phyloP scores from a whole-genome alignment of 2,888 invertebrate genomes.

The Drosophila nr. medialis region DNA sequence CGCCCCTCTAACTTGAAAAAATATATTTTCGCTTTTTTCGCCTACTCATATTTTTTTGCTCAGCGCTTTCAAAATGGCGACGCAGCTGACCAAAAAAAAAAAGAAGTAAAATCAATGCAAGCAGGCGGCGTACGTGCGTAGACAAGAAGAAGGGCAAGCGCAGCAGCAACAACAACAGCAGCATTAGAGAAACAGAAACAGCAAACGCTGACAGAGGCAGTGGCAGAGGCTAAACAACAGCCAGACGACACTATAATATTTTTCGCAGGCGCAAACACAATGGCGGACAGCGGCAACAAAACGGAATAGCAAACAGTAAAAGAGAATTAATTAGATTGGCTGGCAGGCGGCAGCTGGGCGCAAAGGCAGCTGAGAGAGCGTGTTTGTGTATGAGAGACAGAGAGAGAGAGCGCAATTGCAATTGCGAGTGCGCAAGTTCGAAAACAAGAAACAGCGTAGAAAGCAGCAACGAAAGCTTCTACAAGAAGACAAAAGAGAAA shows the following conservation, averaged over 20 bases:
- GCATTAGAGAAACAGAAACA: conserved; percentile 37
- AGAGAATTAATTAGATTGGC: conserved; percentile 78
- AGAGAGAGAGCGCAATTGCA: conserved; percentile 21
- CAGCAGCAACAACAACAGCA: conserved; percentile 18
- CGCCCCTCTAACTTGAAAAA: conserved; percentile 34
- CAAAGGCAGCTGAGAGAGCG: conserved; percentile 52
- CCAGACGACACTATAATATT: conserved; percentile 27
- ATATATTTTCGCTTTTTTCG: conserved; percentile 14
- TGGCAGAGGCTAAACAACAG: conserved; percentile 20
- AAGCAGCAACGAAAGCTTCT: conserved; percentile 35
- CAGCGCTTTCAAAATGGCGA: conserved; percentile 68
- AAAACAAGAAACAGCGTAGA: conserved; percentile 21
- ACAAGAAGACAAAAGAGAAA: conserved; percentile 4
- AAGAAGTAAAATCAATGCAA: conserved; percentile 62
- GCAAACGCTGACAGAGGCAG: conserved; percentile 36
- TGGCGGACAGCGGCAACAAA: conserved; percentile 44
- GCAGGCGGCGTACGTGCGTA: conserved; percentile 42
- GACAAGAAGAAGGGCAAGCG: conserved; percentile 45
- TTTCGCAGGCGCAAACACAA: conserved; percentile 61
- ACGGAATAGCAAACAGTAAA: conserved; percentile 45
- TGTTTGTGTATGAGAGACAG: conserved; percentile 19
- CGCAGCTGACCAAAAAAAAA: conserved; percentile 44
- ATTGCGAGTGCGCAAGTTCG: conserved; percentile 40
- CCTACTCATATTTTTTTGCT: background rate
- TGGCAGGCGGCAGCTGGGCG: conserved; percentile 70